Percentiles rank a stretch among this genome's conserved stretches.
These are phyloP conservation scores for Xenopus laevis DNA, from an alignment of 2,113 vertebrate species.

Conservation along the genomic window DNA sequence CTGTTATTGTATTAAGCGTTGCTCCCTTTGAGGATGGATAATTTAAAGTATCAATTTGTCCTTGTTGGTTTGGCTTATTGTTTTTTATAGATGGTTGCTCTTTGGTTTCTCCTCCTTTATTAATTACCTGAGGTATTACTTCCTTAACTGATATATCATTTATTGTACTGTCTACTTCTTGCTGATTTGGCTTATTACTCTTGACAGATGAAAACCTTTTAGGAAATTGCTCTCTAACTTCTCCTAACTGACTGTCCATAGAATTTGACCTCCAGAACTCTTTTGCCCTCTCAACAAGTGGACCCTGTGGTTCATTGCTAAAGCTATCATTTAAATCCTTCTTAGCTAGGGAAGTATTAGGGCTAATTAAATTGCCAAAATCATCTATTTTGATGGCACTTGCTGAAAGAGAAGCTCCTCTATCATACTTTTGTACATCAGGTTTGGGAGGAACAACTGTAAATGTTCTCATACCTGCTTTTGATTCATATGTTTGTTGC, in stretches of 20 bases:
- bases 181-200: slow-evolving; percentile 41
- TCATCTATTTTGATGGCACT: slow-evolving; percentile 92
- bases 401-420: slow-evolving; percentile 57
- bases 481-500: slow-evolving; percentile 61
- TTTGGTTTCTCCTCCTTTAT: not conserved
- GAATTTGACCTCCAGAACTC: slow-evolving; percentile 76
- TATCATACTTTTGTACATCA: slow-evolving; percentile 55
- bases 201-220: slow-evolving; percentile 38
- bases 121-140: slow-evolving; percentile 19
- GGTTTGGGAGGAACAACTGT: slow-evolving; percentile 86
- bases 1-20: not conserved
- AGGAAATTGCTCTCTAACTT: slow-evolving; percentile 45
- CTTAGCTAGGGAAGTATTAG: slow-evolving; percentile 37
- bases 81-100: not conserved
- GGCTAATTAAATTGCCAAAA: slow-evolving; percentile 82
- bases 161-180: slow-evolving; percentile 46
- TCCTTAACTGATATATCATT: slow-evolving; percentile 4
- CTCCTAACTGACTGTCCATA: slow-evolving; percentile 54
- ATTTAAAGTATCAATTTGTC: not conserved
- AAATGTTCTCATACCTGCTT: slow-evolving; percentile 85
- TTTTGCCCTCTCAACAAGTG: slow-evolving; percentile 68
- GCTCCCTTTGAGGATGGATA: not conserved
- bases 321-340: slow-evolving; percentile 37
- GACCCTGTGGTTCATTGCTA: slow-evolving; percentile 52
- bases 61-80: not conserved